These are phyloP conservation scores for Saccostrea cuccullata DNA, from an alignment of 1,140 invertebrate genomes.

Conservation along the genomic window DNA sequence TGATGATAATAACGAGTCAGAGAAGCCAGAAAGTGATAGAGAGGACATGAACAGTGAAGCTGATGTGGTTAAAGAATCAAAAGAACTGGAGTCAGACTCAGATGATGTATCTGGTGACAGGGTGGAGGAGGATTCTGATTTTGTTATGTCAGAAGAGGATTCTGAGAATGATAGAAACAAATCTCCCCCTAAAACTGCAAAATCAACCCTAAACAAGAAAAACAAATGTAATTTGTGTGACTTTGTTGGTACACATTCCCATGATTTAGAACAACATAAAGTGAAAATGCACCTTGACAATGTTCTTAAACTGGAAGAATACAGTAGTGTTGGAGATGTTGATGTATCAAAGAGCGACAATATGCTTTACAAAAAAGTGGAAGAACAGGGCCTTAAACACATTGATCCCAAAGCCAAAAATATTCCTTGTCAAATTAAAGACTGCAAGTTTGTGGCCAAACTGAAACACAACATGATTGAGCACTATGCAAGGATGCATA, in stretches of 20 bases:
- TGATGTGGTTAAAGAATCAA: neutral
- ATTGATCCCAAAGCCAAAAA: conserved; percentile 30
- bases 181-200: neutral
- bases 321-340: neutral
- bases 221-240: neutral
- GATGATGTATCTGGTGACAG: neutral
- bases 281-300: neutral
- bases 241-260: neutral
- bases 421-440: conserved; percentile 15
- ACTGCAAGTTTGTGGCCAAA: conserved; percentile 3
- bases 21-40: neutral
- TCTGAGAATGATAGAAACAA: neutral
- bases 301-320: neutral
- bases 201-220: neutral
- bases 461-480: conserved; percentile 22
- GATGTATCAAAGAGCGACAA: conserved; percentile 24
- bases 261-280: neutral
- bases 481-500: conserved; percentile 18
- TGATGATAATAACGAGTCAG: neutral
- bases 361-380: conserved; percentile 15
- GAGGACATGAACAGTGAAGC: neutral
- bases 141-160: neutral
- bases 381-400: neutral
- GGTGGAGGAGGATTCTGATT: neutral
- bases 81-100: neutral